A percentile compares a stretch with the other conserved stretches of the same genome.
Conservation (phyloP, 1,140 invertebrate species). For the Palaemon carinicauda region DNA sequence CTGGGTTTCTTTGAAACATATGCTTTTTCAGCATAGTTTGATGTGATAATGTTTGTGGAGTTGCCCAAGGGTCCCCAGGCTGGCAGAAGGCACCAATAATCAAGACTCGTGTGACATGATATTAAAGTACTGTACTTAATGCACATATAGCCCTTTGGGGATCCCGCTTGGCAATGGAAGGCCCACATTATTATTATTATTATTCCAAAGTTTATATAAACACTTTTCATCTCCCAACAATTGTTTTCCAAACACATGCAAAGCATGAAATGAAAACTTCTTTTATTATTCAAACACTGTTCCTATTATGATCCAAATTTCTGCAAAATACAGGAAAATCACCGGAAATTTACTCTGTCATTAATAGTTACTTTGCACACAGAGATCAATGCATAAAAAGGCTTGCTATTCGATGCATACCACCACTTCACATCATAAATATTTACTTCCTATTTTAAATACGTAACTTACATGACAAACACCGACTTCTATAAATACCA, state of each 20-base stretch:
- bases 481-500: too few species aligned
- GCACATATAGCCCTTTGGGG: slow-evolving; percentile 42
- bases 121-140: slow-evolving; percentile 36
- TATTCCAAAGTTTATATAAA: neutral
- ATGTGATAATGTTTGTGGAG: slow-evolving; percentile 44
- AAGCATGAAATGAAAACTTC: neutral
- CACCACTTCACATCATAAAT: too few species aligned
- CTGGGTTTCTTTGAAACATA: neutral
- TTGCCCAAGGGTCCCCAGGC: slow-evolving; percentile 48
- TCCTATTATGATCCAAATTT: too few species aligned
- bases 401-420: too few species aligned
- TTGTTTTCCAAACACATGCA: neutral
- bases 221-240: neutral
- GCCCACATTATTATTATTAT: slow-evolving; percentile 28
- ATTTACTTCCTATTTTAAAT: too few species aligned
- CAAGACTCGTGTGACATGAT: slow-evolving; percentile 41
- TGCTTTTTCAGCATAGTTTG: neutral
- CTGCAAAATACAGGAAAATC: too few species aligned
- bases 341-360: too few species aligned
- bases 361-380: too few species aligned
- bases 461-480: too few species aligned
- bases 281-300: too few species aligned
- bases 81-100: slow-evolving; percentile 51
- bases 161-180: slow-evolving; percentile 35
- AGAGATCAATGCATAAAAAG: too few species aligned